A percentile compares a stretch with the other conserved stretches of the same genome.
These are phyloP conservation scores for Enchytraeus crypticus DNA, from an alignment of 2,888 invertebrate species.

Conservation along the genomic window DNA sequence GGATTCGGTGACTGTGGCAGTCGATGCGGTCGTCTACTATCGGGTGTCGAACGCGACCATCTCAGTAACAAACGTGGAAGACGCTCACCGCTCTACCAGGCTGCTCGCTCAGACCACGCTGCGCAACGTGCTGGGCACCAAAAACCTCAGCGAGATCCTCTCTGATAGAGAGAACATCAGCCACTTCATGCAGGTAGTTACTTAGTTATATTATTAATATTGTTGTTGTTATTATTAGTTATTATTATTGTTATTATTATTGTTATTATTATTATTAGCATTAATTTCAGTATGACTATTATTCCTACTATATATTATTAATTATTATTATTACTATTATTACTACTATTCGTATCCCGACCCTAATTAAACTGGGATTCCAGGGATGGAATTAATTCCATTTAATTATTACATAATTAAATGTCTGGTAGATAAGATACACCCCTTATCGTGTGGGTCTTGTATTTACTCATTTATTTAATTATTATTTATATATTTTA, in stretches of 20 bases:
- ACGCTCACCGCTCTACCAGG: slow-evolving; percentile 33
- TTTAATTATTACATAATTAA: too few species aligned
- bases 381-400: too few species aligned
- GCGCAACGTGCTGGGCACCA: slow-evolving; percentile 33
- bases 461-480: too few species aligned
- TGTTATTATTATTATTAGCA: background rate
- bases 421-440: too few species aligned
- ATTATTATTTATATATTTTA: too few species aligned
- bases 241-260: slow-evolving; percentile 3
- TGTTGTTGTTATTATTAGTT: too few species aligned
- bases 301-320: too few species aligned
- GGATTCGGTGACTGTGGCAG: slow-evolving; percentile 44
- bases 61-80: slow-evolving; percentile 39
- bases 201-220: too few species aligned
- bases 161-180: slow-evolving; percentile 41
- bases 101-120: slow-evolving; percentile 21
- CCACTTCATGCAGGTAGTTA: slow-evolving; percentile 33
- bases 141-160: slow-evolving; percentile 40
- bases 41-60: slow-evolving; percentile 26
- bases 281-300: background rate
- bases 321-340: too few species aligned
- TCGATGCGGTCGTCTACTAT: slow-evolving; percentile 33
- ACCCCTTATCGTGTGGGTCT: too few species aligned
- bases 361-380: too few species aligned
- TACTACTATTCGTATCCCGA: too few species aligned